These are phyloP conservation scores for Oxyura jamaicensis DNA, from an alignment of 2,113 vertebrate genomes.

Conservation along the genomic window DNA sequence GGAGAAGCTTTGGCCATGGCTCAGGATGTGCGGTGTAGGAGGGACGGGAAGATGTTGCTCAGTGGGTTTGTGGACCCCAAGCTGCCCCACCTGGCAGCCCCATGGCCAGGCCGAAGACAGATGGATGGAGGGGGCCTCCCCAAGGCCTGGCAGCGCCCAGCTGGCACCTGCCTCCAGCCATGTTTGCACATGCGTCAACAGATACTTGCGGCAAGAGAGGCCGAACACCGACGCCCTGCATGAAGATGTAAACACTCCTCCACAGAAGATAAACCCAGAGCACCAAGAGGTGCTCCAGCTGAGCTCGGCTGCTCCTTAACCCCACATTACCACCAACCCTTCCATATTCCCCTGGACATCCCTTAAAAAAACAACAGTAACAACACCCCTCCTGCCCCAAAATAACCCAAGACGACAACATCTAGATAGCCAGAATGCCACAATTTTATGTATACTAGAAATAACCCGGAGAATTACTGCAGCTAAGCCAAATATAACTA, in stretches of 20 bases:
- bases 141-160: not conserved
- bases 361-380: not conserved
- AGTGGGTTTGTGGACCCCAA: not conserved
- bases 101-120: not conserved
- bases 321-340: not conserved
- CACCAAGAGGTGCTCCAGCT: not conserved
- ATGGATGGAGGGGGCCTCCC: not conserved
- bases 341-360: not conserved
- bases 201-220: not conserved
- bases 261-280: conserved; percentile 32
- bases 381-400: not conserved
- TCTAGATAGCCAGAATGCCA: not conserved
- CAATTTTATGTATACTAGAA: not conserved
- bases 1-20: not conserved
- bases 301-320: not conserved
- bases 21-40: not conserved
- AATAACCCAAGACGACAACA: not conserved
- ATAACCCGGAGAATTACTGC: conserved; percentile 3
- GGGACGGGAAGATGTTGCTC: not conserved
- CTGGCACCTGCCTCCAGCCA: conserved; percentile 60
- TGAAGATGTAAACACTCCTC: conserved; percentile 53
- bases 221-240: conserved; percentile 43
- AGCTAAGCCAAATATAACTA: conserved; percentile 37
- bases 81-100: not conserved
- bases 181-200: conserved; percentile 19